Evolutionary conservation across 2,797 vertebrate species (phyloP).

Genomic region (Lacerta bilineata): DNA sequence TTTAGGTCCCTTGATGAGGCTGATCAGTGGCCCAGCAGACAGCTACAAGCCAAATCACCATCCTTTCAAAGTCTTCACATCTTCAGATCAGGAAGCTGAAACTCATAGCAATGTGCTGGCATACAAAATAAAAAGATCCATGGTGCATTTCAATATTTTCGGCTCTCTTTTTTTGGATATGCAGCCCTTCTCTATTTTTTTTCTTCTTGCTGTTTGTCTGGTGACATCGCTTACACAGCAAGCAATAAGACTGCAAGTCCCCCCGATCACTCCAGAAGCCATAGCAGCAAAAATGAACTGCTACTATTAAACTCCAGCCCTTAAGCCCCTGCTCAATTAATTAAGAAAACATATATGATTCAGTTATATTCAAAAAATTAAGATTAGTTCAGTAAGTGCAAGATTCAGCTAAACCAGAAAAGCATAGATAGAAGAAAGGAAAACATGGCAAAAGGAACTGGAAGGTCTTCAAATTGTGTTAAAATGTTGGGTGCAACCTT

Average conservation of each 20-base stretch:
- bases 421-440: not conserved
- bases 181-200: too few relatives aligned
- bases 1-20: not conserved
- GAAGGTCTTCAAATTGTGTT: not conserved
- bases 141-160: not conserved
- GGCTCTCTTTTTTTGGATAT: not conserved
- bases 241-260: not conserved
- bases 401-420: not conserved
- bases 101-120: too few relatives aligned
- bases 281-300: not conserved
- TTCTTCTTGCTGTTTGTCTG: not conserved
- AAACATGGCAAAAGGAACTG: not conserved
- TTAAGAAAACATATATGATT: not conserved
- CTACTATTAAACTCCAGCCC: not conserved
- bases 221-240: not conserved
- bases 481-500: too few relatives aligned
- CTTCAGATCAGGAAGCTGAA: not conserved
- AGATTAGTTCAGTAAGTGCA: not conserved
- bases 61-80: not conserved
- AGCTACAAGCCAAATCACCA: not conserved
- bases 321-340: not conserved
- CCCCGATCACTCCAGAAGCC: not conserved
- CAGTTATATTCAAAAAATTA: not conserved
- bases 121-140: not conserved
- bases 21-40: not conserved